These are phyloP conservation scores for Trichomalopsis sarcophagae DNA, from an alignment of 1,140 invertebrate species.

Conservation along the genomic window DNA sequence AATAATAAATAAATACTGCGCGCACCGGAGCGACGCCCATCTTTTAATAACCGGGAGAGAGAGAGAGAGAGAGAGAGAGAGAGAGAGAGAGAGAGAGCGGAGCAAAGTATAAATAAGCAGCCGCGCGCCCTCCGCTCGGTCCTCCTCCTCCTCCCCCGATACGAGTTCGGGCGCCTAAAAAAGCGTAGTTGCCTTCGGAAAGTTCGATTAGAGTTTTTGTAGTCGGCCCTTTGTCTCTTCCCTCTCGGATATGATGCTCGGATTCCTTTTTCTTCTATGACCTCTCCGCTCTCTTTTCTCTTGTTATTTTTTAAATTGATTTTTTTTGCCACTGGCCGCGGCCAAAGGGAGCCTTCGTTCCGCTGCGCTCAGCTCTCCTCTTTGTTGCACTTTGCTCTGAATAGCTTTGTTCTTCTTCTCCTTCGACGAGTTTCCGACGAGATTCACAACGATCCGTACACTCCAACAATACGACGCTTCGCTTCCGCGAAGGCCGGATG, in stretches of 20 bases:
- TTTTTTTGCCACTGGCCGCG: background rate
- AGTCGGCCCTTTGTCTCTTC: constrained; percentile 37
- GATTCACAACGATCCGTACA: background rate
- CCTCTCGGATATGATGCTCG: background rate
- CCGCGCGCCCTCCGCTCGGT: background rate
- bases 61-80: background rate
- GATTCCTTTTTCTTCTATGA: constrained; percentile 21
- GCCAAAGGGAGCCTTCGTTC: constrained; percentile 32
- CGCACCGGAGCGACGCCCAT: constrained; percentile 54
- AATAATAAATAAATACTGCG: constrained; percentile 64
- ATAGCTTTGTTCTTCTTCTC: background rate
- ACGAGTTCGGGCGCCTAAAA: background rate
- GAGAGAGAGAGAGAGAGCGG: background rate
- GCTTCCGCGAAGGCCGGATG: background rate
- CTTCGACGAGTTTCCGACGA: background rate
- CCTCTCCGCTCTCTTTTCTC: constrained; percentile 16
- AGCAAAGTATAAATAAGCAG: constrained; percentile 56
- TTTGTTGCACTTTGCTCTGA: constrained; percentile 22
- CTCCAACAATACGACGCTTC: background rate
- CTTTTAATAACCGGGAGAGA: constrained; percentile 59
- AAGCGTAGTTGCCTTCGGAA: constrained; percentile 58
- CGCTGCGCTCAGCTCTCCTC: constrained; percentile 18
- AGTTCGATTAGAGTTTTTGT: constrained; percentile 67
- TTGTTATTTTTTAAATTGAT: constrained; percentile 38
- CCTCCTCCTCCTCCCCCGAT: background rate